These are phyloP conservation scores for Lingula anatina DNA, from an alignment of 2,888 invertebrate genomes.

Conservation along the genomic window DNA sequence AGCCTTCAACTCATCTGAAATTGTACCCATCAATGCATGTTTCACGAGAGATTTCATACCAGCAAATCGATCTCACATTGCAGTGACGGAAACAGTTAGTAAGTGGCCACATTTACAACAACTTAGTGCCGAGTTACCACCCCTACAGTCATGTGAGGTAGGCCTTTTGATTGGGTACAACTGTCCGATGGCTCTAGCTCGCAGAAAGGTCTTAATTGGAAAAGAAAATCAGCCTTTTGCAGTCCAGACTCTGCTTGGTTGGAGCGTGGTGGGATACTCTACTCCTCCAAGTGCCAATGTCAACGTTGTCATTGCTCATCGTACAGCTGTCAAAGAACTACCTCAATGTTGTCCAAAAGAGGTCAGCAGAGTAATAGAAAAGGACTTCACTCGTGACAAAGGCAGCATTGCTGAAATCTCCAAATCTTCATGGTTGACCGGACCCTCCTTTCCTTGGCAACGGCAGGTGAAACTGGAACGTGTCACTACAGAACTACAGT, in stretches of 20 bases:
- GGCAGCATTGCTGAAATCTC: no score
- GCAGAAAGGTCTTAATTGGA: constrained; percentile 5
- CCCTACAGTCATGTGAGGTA: constrained; percentile 13
- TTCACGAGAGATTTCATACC: constrained; percentile 12
- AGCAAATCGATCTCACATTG: constrained; percentile 8
- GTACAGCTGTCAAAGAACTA: constrained; percentile 7
- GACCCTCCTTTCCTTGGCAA: no score
- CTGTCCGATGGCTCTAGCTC: no score
- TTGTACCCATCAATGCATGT: constrained; percentile 4
- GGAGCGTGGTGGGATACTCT: constrained; percentile 14
- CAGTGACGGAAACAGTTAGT: constrained; percentile 4
- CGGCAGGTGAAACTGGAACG: no score
- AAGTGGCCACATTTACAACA: constrained; percentile 7
- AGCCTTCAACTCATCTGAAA: constrained; percentile 3
- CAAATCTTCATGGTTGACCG: no score
- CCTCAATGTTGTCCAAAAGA: constrained; percentile 5
- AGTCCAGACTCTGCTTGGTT: constrained; percentile 11
- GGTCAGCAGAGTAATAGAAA: constrained; percentile 7
- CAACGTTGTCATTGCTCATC: background rate
- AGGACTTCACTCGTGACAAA: constrained; percentile 8
- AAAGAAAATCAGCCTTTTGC: constrained; percentile 11
- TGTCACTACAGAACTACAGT: no score
- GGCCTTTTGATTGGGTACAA: no score
- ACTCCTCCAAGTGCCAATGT: background rate
- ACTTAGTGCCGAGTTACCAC: constrained; percentile 7